phyloP scores from a whole-genome alignment of 2,797 vertebrate species.

The Aplochiton taeniatus region DNA sequence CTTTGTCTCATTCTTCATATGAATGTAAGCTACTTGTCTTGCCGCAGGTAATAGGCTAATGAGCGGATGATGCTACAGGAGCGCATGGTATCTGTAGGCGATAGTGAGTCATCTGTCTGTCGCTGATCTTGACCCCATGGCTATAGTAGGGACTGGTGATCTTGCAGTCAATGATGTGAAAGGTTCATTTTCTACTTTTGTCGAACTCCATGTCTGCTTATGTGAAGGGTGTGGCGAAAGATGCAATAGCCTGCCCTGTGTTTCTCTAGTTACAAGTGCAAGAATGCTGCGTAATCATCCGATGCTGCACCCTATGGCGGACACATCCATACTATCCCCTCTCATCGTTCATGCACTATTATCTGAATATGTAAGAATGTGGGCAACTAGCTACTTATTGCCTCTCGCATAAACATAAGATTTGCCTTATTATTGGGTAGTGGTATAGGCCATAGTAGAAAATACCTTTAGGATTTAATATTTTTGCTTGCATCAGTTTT shows the following conservation, averaged over 20 bases:
- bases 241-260: constrained; percentile 38
- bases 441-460: no score
- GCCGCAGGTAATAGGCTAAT: constrained; percentile 31
- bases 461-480: no score
- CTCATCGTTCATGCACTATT: no score
- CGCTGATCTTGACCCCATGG: constrained; percentile 33
- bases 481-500: no score
- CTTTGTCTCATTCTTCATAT: constrained; percentile 14
- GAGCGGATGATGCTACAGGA: constrained; percentile 14
- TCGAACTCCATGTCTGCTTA: constrained; percentile 39
- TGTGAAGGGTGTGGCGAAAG: constrained; percentile 74
- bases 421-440: no score
- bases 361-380: no score
- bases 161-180: constrained; percentile 43
- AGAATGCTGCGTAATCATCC: constrained; percentile 44
- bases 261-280: constrained; percentile 44
- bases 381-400: no score
- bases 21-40: constrained; percentile 16
- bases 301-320: constrained; percentile 21
- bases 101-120: constrained; percentile 48
- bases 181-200: constrained; percentile 22
- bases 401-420: no score
- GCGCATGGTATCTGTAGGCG: constrained; percentile 33
- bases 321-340: constrained; percentile 43
- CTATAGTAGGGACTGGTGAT: constrained; percentile 56